A percentile compares a stretch with the other conserved stretches of the same genome.
Conservation (phyloP, 2,888 invertebrate genomes). For the Scaptomyza parva region DNA sequence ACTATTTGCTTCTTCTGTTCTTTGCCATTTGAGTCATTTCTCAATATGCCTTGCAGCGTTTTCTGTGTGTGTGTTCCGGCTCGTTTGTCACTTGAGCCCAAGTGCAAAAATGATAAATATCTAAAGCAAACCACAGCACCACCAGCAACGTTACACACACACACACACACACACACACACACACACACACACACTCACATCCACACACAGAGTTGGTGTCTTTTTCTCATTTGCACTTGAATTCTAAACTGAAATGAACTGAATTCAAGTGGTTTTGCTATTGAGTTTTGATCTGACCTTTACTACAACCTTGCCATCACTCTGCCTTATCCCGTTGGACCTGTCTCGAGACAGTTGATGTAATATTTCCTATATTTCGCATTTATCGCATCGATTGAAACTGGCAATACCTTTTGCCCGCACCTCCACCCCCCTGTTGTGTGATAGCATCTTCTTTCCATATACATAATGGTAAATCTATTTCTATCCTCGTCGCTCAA, state of each 20-base stretch:
- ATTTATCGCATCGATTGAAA: slow-evolving; percentile 51
- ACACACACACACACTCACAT: too few relatives aligned
- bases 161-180: too few relatives aligned
- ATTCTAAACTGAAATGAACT: slow-evolving; percentile 14
- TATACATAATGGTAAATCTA: slow-evolving; percentile 3
- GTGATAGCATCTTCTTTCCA: neutral
- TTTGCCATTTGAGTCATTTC: slow-evolving; percentile 61
- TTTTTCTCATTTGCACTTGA: slow-evolving; percentile 76
- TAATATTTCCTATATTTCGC: slow-evolving; percentile 67
- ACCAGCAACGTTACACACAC: too few relatives aligned
- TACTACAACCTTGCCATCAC: slow-evolving; percentile 19
- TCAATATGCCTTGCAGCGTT: slow-evolving; percentile 49
- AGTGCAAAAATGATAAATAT: slow-evolving; percentile 77
- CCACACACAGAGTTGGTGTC: slow-evolving; percentile 33
- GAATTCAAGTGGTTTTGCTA: slow-evolving; percentile 52
- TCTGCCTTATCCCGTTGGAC: slow-evolving; percentile 16
- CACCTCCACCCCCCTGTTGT: neutral
- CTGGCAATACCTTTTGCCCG: slow-evolving; percentile 35
- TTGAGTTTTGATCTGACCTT: slow-evolving; percentile 17
- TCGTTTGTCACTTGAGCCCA: slow-evolving; percentile 63
- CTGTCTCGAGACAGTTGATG: slow-evolving; percentile 54
- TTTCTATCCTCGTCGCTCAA: slow-evolving; percentile 1
- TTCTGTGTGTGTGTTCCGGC: slow-evolving; percentile 13
- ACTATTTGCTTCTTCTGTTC: neutral
- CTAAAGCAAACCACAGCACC: slow-evolving; percentile 29